These are phyloP conservation scores for Cosmia trapezina DNA, from an alignment of 2,888 invertebrate species.

Conservation along the genomic window DNA sequence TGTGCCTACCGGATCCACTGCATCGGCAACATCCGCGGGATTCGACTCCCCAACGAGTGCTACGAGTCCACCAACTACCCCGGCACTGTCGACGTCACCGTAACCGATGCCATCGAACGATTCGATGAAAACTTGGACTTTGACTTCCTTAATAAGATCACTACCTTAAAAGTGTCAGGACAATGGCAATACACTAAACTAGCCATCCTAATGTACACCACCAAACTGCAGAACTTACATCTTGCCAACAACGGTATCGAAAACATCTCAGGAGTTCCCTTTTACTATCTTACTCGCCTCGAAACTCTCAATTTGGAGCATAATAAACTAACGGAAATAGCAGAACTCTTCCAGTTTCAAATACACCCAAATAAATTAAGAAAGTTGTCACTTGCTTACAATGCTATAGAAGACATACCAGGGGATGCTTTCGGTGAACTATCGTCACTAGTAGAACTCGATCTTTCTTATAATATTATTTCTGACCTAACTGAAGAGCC, in stretches of 20 bases:
- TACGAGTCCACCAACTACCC: conserved; percentile 78
- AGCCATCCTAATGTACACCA: conserved; percentile 76
- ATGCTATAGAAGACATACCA: conserved; percentile 74
- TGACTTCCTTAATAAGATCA: conserved; percentile 74
- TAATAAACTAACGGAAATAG: conserved; percentile 75
- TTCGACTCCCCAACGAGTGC: conserved; percentile 74
- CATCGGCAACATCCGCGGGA: conserved; percentile 68
- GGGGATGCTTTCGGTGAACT: conserved; percentile 77
- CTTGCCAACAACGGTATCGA: conserved; percentile 74
- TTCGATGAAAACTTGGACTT: conserved; percentile 70
- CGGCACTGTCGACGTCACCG: conserved; percentile 74
- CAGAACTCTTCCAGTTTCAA: conserved; percentile 78
- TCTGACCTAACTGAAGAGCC: conserved; percentile 78
- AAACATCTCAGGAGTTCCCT: conserved; percentile 73
- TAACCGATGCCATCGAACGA: conserved; percentile 73
- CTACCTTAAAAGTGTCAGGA: conserved; percentile 74
- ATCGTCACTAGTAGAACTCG: conserved; percentile 77
- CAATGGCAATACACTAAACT: conserved; percentile 74
- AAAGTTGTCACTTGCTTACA: conserved; percentile 75
- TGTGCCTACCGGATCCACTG: conserved; percentile 79
- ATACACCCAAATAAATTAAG: conserved; percentile 74
- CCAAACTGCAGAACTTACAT: conserved; percentile 72
- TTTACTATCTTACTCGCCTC: conserved; percentile 73
- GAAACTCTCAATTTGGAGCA: conserved; percentile 78
- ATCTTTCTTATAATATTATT: conserved; percentile 80